Conservation (phyloP, 2,113 vertebrate genomes). For the Cairina moschata region DNA sequence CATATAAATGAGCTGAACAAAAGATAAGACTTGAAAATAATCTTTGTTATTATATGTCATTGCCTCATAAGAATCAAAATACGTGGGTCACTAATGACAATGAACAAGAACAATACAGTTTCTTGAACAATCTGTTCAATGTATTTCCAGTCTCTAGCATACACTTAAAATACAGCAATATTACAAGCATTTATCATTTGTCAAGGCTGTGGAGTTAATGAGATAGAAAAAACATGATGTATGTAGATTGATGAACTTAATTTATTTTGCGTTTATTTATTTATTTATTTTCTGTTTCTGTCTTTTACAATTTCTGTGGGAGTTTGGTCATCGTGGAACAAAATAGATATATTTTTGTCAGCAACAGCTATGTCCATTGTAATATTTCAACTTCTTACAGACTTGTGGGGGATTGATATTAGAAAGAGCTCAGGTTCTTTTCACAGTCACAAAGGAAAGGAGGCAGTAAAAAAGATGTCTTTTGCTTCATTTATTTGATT, state of each 20-base stretch:
- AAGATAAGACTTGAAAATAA: conserved; percentile 31
- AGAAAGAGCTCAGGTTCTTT: neutral
- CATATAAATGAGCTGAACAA: conserved; percentile 6
- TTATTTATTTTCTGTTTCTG: neutral
- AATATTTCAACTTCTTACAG: neutral
- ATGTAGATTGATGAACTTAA: conserved; percentile 26
- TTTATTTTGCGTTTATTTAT: neutral
- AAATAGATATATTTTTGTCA: neutral
- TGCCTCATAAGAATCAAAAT: conserved; percentile 21
- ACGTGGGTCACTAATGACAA: conserved; percentile 1
- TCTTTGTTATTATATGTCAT: conserved; percentile 49
- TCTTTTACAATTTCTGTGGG: neutral
- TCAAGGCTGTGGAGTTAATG: conserved; percentile 30
- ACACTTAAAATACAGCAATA: conserved; percentile 17
- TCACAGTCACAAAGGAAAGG: neutral
- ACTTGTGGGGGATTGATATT: neutral
- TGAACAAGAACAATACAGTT: conserved; percentile 28
- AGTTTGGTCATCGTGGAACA: neutral
- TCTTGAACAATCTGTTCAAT: conserved; percentile 27
- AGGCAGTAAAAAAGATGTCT: neutral
- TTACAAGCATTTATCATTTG: conserved; percentile 51
- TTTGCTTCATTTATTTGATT: conserved; percentile 4
- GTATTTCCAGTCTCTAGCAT: conserved; percentile 27
- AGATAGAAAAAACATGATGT: conserved; percentile 15
- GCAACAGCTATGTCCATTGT: neutral